Conservation (phyloP, 2,888 invertebrate genomes). For the Xanthia togata region DNA sequence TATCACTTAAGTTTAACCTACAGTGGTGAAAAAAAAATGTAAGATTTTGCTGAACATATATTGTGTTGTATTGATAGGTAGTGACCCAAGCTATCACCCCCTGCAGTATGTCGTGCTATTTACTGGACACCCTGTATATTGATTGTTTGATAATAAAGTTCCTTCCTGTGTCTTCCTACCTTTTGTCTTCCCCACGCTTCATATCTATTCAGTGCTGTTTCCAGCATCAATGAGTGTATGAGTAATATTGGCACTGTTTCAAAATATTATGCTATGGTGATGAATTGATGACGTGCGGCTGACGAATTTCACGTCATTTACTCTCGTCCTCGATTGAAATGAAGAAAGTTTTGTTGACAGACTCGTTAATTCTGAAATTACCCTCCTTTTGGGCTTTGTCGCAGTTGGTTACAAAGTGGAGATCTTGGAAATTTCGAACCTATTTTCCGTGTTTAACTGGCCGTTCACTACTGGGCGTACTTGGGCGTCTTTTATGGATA, state of each 20-base stretch:
- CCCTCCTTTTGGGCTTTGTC: background rate
- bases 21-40: too few relatives aligned
- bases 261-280: slow-evolving; percentile 77
- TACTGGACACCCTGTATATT: too few relatives aligned
- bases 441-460: background rate
- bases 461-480: background rate
- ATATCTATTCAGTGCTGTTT: background rate
- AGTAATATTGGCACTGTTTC: slow-evolving; percentile 78
- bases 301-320: slow-evolving; percentile 25
- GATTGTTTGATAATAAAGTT: slow-evolving; percentile 19
- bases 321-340: slow-evolving; percentile 32
- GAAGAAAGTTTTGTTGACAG: slow-evolving; percentile 37
- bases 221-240: slow-evolving; percentile 66
- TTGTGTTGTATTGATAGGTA: too few relatives aligned
- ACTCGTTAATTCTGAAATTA: slow-evolving; percentile 1
- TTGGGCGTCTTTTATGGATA: background rate
- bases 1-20: too few relatives aligned
- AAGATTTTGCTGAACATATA: too few relatives aligned
- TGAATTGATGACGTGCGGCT: slow-evolving; percentile 58
- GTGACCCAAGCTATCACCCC: too few relatives aligned
- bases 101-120: too few relatives aligned
- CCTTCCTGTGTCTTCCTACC: too few relatives aligned
- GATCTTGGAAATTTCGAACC: background rate
- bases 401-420: background rate
- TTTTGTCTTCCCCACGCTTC: background rate